Percentiles rank a stretch among this genome's conserved stretches.
These are phyloP conservation scores for Andrena praecox DNA, from an alignment of 2,888 invertebrate genomes.

Conservation along the genomic window DNA sequence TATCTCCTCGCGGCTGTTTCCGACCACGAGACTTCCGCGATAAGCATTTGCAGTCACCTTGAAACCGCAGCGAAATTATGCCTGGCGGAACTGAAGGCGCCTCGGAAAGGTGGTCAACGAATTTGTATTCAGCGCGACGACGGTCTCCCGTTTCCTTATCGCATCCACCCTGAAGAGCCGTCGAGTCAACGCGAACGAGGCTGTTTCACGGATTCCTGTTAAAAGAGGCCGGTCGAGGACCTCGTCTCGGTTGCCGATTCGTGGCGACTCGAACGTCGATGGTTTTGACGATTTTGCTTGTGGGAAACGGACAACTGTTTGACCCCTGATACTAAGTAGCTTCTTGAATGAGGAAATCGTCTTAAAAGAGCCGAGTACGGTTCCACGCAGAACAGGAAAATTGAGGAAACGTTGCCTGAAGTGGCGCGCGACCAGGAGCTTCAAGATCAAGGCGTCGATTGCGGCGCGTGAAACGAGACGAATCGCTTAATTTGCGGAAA, in stretches of 20 bases:
- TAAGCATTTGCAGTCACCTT: conserved; percentile 45
- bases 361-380: neutral
- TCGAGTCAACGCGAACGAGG: conserved; percentile 30
- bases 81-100: conserved; percentile 27
- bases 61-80: conserved; percentile 12
- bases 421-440: neutral
- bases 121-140: conserved; percentile 47
- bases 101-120: conserved; percentile 35
- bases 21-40: conserved; percentile 19
- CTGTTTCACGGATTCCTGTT: conserved; percentile 10
- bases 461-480: conserved; percentile 3
- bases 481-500: conserved; percentile 69
- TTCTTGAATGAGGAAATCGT: conserved; percentile 16
- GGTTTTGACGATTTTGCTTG: neutral
- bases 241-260: conserved; percentile 7
- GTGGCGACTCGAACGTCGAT: neutral
- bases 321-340: neutral
- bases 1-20: neutral
- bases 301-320: neutral
- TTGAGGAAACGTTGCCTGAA: conserved; percentile 30
- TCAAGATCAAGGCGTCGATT: conserved; percentile 12
- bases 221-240: conserved; percentile 16
- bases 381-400: conserved; percentile 38
- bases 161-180: conserved; percentile 24
- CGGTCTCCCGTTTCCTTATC: conserved; percentile 41